phyloP scores from a whole-genome alignment of 2,113 vertebrate genomes.

The Beaufortia kweichowensis region DNA sequence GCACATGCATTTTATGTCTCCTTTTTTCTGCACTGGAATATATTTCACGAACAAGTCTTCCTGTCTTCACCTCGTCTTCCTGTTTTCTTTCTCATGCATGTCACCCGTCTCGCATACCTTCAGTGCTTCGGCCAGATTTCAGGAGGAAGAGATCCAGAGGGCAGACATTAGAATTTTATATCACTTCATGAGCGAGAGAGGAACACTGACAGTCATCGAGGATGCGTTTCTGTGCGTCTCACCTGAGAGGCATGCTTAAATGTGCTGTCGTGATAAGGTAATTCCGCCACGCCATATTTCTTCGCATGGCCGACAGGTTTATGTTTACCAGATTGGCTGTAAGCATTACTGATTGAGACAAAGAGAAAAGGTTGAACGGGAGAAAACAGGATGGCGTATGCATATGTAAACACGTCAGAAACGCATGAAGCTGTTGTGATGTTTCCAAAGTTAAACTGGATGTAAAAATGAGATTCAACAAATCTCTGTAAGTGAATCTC shows the following conservation, averaged over 20 bases:
- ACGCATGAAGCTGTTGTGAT: too few species aligned
- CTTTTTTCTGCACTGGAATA: constrained; percentile 53
- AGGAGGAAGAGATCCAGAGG: constrained; percentile 60
- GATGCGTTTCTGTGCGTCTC: constrained; percentile 84
- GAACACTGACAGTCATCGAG: constrained; percentile 87
- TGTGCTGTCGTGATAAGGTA: constrained; percentile 86
- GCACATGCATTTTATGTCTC: constrained; percentile 60
- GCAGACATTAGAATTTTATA: constrained; percentile 70
- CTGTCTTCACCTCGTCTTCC: constrained; percentile 41
- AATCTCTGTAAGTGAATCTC: background rate
- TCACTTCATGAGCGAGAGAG: constrained; percentile 68
- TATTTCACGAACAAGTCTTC: constrained; percentile 57
- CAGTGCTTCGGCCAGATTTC: constrained; percentile 72
- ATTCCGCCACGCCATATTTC: constrained; percentile 84
- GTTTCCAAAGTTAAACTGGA: background rate
- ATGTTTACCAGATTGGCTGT: constrained; percentile 80
- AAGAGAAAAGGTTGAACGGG: constrained; percentile 41
- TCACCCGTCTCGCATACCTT: constrained; percentile 84
- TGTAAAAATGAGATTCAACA: background rate
- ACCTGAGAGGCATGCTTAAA: constrained; percentile 90
- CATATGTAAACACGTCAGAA: background rate
- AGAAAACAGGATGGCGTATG: constrained; percentile 24
- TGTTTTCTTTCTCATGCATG: constrained; percentile 78
- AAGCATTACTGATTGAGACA: constrained; percentile 67
- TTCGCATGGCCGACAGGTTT: constrained; percentile 82